phyloP scores from a whole-genome alignment of 2,888 invertebrate species.

The Mechanitis mazaeus region DNA sequence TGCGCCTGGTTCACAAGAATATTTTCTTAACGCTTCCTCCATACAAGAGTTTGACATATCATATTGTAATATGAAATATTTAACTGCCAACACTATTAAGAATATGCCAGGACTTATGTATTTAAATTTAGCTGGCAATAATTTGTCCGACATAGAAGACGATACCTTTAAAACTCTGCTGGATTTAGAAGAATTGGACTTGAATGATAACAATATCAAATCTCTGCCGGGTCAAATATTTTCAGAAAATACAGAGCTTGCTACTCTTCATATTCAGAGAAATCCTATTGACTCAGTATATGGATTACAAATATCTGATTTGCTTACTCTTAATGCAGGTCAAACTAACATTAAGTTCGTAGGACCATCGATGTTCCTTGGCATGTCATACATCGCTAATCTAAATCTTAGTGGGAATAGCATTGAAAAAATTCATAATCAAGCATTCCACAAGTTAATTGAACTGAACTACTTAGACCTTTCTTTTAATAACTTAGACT shows the following conservation, averaged over 20 bases:
- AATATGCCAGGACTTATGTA: conserved; percentile 80
- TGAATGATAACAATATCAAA: conserved; percentile 82
- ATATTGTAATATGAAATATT: conserved; percentile 80
- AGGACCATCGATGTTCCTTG: conserved; percentile 80
- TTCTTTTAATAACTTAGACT: conserved; percentile 82
- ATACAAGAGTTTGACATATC: conserved; percentile 84
- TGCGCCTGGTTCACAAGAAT: conserved; percentile 56
- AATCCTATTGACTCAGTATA: conserved; percentile 81
- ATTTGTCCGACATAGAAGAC: conserved; percentile 77
- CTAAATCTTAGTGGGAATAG: conserved; percentile 83
- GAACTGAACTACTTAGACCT: conserved; percentile 83
- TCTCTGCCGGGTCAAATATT: conserved; percentile 80
- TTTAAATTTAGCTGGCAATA: conserved; percentile 82
- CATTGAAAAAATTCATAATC: conserved; percentile 80
- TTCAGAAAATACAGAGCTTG: conserved; percentile 79
- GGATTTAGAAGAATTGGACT: conserved; percentile 82
- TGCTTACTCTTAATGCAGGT: conserved; percentile 82
- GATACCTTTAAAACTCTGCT: conserved; percentile 78
- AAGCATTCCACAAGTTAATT: conserved; percentile 80
- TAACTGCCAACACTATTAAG: conserved; percentile 79
- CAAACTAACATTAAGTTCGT: conserved; percentile 81
- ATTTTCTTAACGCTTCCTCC: conserved; percentile 77
- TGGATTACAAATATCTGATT: conserved; percentile 77
- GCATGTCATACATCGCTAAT: conserved; percentile 79
- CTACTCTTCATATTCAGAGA: conserved; percentile 81